Evolutionary conservation across 2,888 invertebrate genomes (phyloP).

Genomic region (Thymelicus sylvestris): DNA sequence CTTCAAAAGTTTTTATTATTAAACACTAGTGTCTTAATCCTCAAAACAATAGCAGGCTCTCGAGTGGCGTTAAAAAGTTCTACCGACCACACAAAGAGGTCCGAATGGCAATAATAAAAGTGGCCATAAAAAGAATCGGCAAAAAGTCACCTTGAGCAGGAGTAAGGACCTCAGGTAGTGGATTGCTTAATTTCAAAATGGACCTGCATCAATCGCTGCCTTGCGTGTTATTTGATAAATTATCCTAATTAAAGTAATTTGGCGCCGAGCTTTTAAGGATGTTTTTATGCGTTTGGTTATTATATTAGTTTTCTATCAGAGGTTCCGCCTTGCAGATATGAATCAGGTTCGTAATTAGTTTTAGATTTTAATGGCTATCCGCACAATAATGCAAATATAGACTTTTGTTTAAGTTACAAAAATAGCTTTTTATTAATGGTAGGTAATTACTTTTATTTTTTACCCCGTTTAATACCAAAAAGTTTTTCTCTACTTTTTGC

Average conservation of each 20-base stretch:
- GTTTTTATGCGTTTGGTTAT: conserved; percentile 18
- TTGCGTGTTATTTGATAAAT: conserved; percentile 27
- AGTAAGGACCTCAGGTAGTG: conserved; percentile 81
- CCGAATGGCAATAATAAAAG: conserved; percentile 69
- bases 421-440: no score
- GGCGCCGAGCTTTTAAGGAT: conserved; percentile 21
- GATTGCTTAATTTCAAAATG: conserved; percentile 73
- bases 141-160: conserved; percentile 81
- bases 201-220: conserved; percentile 17
- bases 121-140: conserved; percentile 65
- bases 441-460: no score
- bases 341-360: no score
- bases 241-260: conserved; percentile 33
- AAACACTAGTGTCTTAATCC: conserved; percentile 15
- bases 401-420: no score
- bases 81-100: conserved; percentile 70
- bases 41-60: conserved; percentile 16
- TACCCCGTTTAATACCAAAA: no score
- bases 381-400: no score
- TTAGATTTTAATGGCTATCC: neutral
- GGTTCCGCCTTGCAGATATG: conserved; percentile 45
- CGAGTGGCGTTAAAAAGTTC: conserved; percentile 30
- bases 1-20: neutral
- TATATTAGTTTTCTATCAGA: conserved; percentile 14
- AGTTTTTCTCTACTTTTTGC: no score